Percentiles rank a stretch among this genome's conserved stretches.
phyloP scores from a whole-genome alignment of 2,888 invertebrate species.

The Trichogramma evanescens region DNA sequence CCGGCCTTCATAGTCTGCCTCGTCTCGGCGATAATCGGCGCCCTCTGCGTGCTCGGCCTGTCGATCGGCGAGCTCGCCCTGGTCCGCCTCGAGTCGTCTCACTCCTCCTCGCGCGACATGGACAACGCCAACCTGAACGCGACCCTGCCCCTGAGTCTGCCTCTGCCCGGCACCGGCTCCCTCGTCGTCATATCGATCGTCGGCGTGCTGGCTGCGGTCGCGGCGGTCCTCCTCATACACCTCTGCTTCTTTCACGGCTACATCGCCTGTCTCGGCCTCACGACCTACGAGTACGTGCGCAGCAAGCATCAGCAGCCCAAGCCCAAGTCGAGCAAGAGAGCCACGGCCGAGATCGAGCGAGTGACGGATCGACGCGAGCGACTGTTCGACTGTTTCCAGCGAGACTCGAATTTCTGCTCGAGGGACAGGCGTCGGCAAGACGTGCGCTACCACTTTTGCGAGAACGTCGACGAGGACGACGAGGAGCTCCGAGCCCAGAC shows the following conservation, averaged over 20 bases:
- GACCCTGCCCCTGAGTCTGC: slow-evolving; percentile 30
- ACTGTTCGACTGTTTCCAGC: slow-evolving; percentile 14
- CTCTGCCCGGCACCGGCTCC: slow-evolving; percentile 46
- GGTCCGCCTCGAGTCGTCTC: slow-evolving; percentile 37
- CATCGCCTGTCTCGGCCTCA: slow-evolving; percentile 74
- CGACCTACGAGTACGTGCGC: slow-evolving; percentile 83
- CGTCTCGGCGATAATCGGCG: slow-evolving; percentile 67
- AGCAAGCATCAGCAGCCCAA: slow-evolving; percentile 31
- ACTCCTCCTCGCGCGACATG: not conserved
- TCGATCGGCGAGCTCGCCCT: slow-evolving; percentile 65
- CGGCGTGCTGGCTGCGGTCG: slow-evolving; percentile 66
- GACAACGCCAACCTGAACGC: slow-evolving; percentile 30
- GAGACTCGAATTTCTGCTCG: not conserved
- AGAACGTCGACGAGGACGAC: slow-evolving; percentile 20
- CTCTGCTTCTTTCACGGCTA: slow-evolving; percentile 84
- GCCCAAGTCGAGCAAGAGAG: not conserved
- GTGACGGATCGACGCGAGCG: not conserved
- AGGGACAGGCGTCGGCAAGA: slow-evolving; percentile 14
- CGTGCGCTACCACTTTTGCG: slow-evolving; percentile 34
- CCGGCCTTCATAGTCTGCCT: slow-evolving; percentile 74
- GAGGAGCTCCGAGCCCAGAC: not conserved
- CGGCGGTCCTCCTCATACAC: slow-evolving; percentile 72
- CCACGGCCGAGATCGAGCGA: slow-evolving; percentile 7
- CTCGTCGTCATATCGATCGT: slow-evolving; percentile 47
- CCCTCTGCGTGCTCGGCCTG: slow-evolving; percentile 62